These are phyloP conservation scores for Myoxocephalus aenaeus DNA, from an alignment of 2,797 vertebrate species.

Conservation along the genomic window DNA sequence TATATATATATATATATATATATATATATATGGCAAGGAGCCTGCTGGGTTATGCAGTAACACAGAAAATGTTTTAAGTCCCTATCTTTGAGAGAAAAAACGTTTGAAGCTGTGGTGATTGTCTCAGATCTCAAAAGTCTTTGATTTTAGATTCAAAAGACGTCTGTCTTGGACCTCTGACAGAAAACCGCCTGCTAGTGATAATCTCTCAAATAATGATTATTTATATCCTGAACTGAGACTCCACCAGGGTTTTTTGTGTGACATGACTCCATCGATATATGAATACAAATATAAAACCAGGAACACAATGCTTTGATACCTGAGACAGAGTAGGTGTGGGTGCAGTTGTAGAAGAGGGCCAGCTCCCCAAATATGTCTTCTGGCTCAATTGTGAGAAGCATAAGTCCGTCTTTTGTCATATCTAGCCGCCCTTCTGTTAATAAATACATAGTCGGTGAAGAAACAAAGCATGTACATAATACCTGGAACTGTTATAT, in stretches of 20 bases:
- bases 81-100: slow-evolving; percentile 38
- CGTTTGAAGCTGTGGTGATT: slow-evolving; percentile 48
- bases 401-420: slow-evolving; percentile 74
- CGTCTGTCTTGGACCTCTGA: slow-evolving; percentile 39
- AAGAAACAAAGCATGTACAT: slow-evolving; percentile 1
- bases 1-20: too few relatives aligned
- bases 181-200: slow-evolving; percentile 27
- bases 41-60: slow-evolving; percentile 3
- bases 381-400: slow-evolving; percentile 71
- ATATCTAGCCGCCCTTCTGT: slow-evolving; percentile 81
- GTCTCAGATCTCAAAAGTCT: slow-evolving; percentile 56
- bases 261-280: slow-evolving; percentile 1
- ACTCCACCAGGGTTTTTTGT: slow-evolving; percentile 8
- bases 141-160: slow-evolving; percentile 69
- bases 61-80: slow-evolving; percentile 46
- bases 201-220: slow-evolving; percentile 38
- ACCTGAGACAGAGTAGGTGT: slow-evolving; percentile 80
- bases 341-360: slow-evolving; percentile 78
- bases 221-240: slow-evolving; percentile 39
- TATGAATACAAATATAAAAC: slow-evolving; percentile 3
- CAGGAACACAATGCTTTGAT: slow-evolving; percentile 17
- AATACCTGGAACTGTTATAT: background rate
- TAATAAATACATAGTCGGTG: slow-evolving; percentile 35
- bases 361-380: slow-evolving; percentile 80
- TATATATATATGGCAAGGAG: background rate